These are phyloP conservation scores for Euzetes globulus DNA, from an alignment of 2,888 invertebrate genomes.

Conservation along the genomic window DNA sequence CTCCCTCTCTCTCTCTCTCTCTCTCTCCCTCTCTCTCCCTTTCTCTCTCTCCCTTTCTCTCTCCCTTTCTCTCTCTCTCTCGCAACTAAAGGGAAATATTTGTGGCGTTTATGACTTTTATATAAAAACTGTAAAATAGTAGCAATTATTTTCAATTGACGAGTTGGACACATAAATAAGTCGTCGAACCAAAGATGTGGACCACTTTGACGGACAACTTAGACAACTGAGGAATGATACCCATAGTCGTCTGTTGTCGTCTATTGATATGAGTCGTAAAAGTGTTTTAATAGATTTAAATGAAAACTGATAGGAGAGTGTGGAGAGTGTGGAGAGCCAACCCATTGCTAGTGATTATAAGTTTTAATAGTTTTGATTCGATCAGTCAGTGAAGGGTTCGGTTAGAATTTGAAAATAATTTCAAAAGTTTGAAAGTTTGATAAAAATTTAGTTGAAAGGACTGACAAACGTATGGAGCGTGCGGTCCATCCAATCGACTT, in stretches of 20 bases:
- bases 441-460: not conserved
- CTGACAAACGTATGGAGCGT: conserved; percentile 1
- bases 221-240: not conserved
- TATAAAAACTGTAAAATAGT: not conserved
- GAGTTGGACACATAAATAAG: not conserved
- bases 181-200: no score
- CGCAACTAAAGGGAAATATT: no score
- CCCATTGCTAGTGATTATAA: not conserved
- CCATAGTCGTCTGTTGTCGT: not conserved
- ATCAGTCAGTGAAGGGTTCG: not conserved
- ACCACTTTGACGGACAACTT: no score
- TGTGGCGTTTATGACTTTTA: no score
- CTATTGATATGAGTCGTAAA: not conserved
- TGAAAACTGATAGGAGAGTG: not conserved
- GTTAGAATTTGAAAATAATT: not conserved
- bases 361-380: conserved; percentile 1
- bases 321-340: not conserved
- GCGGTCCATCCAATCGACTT: not conserved
- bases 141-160: not conserved
- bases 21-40: no score
- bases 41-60: no score
- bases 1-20: no score
- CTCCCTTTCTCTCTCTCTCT: no score
- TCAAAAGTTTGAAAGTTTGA: not conserved
- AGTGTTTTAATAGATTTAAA: not conserved